Percentiles rank a stretch among this genome's conserved stretches.
Conservation (phyloP, 1,140 invertebrate species). For the Zaprionus vittiger region DNA sequence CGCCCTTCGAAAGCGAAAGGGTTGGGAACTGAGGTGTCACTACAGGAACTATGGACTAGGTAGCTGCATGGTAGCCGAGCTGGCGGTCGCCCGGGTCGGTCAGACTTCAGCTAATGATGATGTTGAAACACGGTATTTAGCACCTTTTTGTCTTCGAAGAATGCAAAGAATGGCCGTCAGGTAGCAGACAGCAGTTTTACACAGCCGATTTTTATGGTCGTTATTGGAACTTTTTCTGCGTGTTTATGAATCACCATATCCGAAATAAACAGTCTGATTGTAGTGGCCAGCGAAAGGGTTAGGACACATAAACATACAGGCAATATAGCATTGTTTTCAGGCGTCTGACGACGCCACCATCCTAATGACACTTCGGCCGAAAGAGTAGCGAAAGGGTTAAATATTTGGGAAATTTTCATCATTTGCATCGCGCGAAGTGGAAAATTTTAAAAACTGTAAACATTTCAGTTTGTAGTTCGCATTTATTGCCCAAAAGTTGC, state of each 20-base stretch:
- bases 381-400: constrained; percentile 65
- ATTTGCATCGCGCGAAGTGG: constrained; percentile 60
- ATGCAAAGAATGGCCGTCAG: constrained; percentile 46
- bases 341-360: constrained; percentile 66
- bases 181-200: constrained; percentile 2
- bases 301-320: constrained; percentile 33
- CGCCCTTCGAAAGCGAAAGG: constrained; percentile 45
- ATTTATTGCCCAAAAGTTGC: constrained; percentile 73
- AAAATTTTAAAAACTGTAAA: constrained; percentile 46
- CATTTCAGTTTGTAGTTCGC: not conserved
- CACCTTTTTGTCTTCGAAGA: constrained; percentile 83
- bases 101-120: constrained; percentile 52
- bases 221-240: constrained; percentile 63
- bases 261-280: constrained; percentile 12
- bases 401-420: constrained; percentile 69
- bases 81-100: constrained; percentile 10
- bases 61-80: constrained; percentile 13
- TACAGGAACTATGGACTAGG: constrained; percentile 7
- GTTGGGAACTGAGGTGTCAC: constrained; percentile 35
- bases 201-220: constrained; percentile 50
- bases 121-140: constrained; percentile 63
- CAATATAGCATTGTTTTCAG: constrained; percentile 39
- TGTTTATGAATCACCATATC: constrained; percentile 65
- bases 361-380: constrained; percentile 66
- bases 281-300: constrained; percentile 46